Conservation (phyloP, 2,888 invertebrate species). For the Reticulitermes lucifugus region DNA sequence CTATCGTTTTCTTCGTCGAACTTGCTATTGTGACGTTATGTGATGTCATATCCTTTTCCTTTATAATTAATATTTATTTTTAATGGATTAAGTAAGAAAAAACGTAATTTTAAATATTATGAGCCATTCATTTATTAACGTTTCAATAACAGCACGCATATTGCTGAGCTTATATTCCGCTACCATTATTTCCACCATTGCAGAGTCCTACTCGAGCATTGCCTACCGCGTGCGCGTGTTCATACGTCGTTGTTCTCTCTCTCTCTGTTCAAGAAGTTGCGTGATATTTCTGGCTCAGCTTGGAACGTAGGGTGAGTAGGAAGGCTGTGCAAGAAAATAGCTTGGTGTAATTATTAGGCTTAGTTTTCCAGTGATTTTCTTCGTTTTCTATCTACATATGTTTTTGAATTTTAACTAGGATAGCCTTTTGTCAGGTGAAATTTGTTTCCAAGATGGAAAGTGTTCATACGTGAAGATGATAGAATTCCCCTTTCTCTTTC, state of each 20-base stretch:
- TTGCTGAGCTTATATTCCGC: not conserved
- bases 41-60: not conserved
- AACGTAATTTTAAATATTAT: not conserved
- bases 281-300: constrained; percentile 43
- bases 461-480: constrained; percentile 31
- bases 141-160: not conserved
- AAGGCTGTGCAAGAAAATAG: not conserved
- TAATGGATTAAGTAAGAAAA: not conserved
- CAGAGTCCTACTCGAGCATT: not conserved
- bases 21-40: not conserved
- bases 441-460: constrained; percentile 25
- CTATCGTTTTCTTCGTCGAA: not conserved
- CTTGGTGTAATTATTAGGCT: not conserved
- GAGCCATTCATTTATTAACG: not conserved
- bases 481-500: constrained; percentile 48
- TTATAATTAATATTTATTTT: not conserved
- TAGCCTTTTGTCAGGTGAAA: not conserved
- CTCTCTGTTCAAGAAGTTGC: constrained; percentile 19
- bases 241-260: not conserved
- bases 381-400: not conserved
- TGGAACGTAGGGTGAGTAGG: constrained; percentile 35
- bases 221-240: constrained; percentile 28
- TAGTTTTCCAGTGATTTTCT: not conserved
- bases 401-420: not conserved
- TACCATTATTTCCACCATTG: not conserved